A percentile compares a stretch with the other conserved stretches of the same genome.
Conservation (phyloP, 2,113 vertebrate genomes). For the Collichthys lucidus region DNA sequence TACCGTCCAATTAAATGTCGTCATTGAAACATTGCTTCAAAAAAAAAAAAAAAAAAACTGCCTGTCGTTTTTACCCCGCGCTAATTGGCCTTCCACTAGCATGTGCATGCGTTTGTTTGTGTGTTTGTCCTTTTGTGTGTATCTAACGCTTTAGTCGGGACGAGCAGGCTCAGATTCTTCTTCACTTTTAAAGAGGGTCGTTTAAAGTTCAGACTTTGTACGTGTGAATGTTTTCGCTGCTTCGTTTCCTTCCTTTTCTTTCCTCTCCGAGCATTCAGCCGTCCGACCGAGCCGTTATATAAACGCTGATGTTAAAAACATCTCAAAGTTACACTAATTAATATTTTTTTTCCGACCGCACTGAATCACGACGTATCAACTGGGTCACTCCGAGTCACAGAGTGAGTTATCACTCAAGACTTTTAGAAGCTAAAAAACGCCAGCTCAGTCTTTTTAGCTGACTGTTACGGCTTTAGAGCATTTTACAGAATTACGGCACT, state of each 20-base stretch:
- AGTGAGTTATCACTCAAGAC: neutral
- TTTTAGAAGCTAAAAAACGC: neutral
- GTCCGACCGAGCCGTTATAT: conserved; percentile 86
- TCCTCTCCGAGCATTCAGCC: conserved; percentile 78
- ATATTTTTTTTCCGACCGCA: neutral
- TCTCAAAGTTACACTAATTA: conserved; percentile 85
- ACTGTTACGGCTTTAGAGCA: neutral
- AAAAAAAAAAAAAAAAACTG: conserved; percentile 80
- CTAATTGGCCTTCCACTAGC: conserved; percentile 72
- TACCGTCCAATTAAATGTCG: conserved; percentile 99
- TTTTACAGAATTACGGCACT: too few species aligned
- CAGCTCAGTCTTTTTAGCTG: neutral
- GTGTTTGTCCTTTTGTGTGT: neutral
- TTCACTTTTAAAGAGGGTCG: conserved; percentile 34
- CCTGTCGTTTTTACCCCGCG: conserved; percentile 90
- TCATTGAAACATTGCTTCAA: conserved; percentile 99
- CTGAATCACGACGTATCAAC: neutral
- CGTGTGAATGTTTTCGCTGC: neutral
- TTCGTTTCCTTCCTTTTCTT: neutral
- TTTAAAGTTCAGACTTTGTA: conserved; percentile 43
- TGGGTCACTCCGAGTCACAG: neutral
- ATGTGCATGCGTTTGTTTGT: conserved; percentile 40
- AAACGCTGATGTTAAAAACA: conserved; percentile 88
- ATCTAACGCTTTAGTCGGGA: conserved; percentile 23
- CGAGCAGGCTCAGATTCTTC: conserved; percentile 19